These are phyloP conservation scores for Synaphobranchus kaupii DNA, from an alignment of 2,797 vertebrate genomes.

Conservation along the genomic window DNA sequence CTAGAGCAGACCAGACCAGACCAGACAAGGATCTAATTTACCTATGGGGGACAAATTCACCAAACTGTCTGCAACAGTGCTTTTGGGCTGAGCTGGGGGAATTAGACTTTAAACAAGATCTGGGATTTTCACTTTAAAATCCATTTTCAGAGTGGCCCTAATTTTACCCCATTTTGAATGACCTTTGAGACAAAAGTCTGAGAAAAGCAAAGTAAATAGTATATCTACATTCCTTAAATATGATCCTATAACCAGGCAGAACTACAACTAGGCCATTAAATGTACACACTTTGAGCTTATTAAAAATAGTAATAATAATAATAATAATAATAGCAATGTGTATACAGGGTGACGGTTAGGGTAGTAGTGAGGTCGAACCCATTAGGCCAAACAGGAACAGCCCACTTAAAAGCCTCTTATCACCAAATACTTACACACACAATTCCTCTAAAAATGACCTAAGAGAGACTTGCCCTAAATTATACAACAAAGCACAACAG, in stretches of 20 bases:
- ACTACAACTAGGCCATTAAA: background rate
- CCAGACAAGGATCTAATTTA: background rate
- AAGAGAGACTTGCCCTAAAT: constrained; percentile 33
- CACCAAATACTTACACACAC: constrained; percentile 25
- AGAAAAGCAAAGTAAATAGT: background rate
- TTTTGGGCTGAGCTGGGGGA: background rate
- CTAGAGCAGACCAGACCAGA: background rate
- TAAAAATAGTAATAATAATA: background rate
- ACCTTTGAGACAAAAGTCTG: background rate
- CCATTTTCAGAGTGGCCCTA: constrained; percentile 40
- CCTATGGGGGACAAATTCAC: background rate
- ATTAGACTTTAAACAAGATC: constrained; percentile 26
- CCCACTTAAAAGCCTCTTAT: constrained; percentile 39
- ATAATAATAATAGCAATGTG: constrained; percentile 26
- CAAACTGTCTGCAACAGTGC: background rate
- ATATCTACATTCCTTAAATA: background rate
- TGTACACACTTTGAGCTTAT: background rate
- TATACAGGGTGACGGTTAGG: constrained; percentile 28
- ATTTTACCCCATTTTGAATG: background rate
- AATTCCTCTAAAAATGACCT: constrained; percentile 26
- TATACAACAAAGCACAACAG: constrained; percentile 3
- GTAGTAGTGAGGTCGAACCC: constrained; percentile 43
- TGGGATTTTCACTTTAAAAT: constrained; percentile 24
- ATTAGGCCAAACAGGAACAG: constrained; percentile 46
- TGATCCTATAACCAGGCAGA: background rate